Evolutionary conservation across 2,888 invertebrate genomes (phyloP).

Genomic region (Petrolisthes cinctipes): DNA sequence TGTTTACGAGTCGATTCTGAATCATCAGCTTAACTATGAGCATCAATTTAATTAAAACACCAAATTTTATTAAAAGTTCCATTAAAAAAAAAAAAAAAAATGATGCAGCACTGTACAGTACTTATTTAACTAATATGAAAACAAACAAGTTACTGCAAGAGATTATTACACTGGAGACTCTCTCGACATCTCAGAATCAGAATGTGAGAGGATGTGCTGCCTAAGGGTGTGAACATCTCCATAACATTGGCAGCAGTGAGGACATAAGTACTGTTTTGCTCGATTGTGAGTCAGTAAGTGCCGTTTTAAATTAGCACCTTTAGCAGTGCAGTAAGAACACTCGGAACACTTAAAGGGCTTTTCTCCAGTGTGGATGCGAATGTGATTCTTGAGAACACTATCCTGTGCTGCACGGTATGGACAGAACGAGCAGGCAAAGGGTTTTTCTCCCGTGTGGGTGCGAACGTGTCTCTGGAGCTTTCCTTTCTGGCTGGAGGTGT

Average conservation of each 20-base stretch:
- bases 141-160: no score
- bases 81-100: no score
- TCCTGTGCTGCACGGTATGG: slow-evolving; percentile 41
- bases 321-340: slow-evolving; percentile 36
- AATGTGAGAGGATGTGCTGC: slow-evolving; percentile 31
- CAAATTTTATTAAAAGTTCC: no score
- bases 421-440: slow-evolving; percentile 57
- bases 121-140: no score
- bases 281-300: slow-evolving; percentile 39
- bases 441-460: slow-evolving; percentile 38
- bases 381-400: slow-evolving; percentile 37
- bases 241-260: slow-evolving; percentile 29
- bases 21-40: no score
- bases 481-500: slow-evolving; percentile 47
- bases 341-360: slow-evolving; percentile 51
- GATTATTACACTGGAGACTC: no score
- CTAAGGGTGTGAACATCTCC: slow-evolving; percentile 24
- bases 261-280: slow-evolving; percentile 27
- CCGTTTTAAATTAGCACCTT: slow-evolving; percentile 44
- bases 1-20: no score
- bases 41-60: no score
- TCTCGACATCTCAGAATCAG: neutral
- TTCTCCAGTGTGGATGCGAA: slow-evolving; percentile 50
- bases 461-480: slow-evolving; percentile 41
- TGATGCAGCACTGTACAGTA: no score